Evolutionary conservation across 2,113 vertebrate species (phyloP).

Genomic region (Cnemophilus loriae): DNA sequence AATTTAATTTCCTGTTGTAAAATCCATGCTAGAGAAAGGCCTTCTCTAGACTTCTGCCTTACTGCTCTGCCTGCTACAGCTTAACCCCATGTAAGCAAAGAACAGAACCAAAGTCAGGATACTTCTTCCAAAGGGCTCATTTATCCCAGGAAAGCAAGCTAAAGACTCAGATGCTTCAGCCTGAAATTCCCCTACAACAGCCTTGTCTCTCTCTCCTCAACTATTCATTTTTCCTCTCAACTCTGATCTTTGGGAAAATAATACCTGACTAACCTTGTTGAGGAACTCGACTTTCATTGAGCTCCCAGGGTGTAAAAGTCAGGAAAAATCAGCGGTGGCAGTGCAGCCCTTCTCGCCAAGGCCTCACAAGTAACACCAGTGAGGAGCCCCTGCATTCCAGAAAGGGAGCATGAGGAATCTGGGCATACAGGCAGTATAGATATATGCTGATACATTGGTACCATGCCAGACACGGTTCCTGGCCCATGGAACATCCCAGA

Average conservation of each 20-base stretch:
- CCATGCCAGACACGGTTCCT: fast-evolving
- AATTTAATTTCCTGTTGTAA: background rate
- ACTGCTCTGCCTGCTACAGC: background rate
- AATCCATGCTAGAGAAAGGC: background rate
- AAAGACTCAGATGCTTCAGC: background rate
- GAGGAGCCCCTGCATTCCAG: background rate
- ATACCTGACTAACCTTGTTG: background rate
- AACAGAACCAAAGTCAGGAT: background rate
- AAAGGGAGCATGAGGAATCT: background rate
- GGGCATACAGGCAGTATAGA: fast-evolving
- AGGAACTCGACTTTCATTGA: background rate
- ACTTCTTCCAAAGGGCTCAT: background rate
- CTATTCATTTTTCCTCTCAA: background rate
- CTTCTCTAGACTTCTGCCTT: background rate
- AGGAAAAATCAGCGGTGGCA: background rate
- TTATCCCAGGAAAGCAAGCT: background rate
- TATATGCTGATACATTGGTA: background rate
- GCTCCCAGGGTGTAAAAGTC: background rate
- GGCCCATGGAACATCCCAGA: fast-evolving
- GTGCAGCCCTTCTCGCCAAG: background rate
- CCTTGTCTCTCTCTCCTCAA: background rate
- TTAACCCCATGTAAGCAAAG: background rate
- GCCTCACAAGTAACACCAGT: background rate
- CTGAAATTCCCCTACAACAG: background rate
- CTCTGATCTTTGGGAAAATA: background rate